Base-by-base conservation (phyloP, 2,797 vertebrate genomes). In the Lutjanus argentimaculatus region DNA sequence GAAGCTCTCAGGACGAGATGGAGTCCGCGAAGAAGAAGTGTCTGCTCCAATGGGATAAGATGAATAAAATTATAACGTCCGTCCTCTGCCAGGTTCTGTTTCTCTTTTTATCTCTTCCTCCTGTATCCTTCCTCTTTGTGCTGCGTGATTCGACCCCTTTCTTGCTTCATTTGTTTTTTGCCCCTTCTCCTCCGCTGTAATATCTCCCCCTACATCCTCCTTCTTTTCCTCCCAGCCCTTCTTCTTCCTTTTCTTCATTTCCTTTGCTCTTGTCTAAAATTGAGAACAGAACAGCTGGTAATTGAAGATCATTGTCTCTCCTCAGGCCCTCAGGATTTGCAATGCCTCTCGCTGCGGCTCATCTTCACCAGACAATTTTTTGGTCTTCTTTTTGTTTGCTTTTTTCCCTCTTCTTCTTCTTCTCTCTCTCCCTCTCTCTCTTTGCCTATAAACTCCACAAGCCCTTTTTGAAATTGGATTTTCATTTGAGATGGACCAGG, bases 231-330 rank as follows among this genome's bases (percentile, higher is more conserved):
- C 48, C 49, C 53, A 64, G 49, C 45, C 43, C 46, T 75, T 71
- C 67, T 69, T 71, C 59, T 51, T 15, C 79, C 64, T 59, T 74
- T 63, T 81, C 81, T 77, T 70, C 76, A 64, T 80, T 84, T 84
- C 83, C 85, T 66, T 67, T 74, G 70, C 84, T 92, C 91, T 92
- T 93, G 93, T 96, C 94, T 95, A 92, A 95, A 95, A 95, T 94
- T 93, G 94, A 91, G 93, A 92, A 89, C 80, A 90, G 93, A 94
- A 86, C 91, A 95, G 94, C 90, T 94, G 94, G 94, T 96, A 96
- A 96, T 96, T 96, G 95, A 95, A 96, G 95, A 96, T 96, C 94
- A 94, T 95, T 95, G 95, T 96, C 95, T 95, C 89, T 92, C 86
- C 90, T 91, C 87, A 43, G 92, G 88, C 95, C 93, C 93, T 89